phyloP scores from a whole-genome alignment of 2,888 invertebrate genomes.

The Diaphora mendica region DNA sequence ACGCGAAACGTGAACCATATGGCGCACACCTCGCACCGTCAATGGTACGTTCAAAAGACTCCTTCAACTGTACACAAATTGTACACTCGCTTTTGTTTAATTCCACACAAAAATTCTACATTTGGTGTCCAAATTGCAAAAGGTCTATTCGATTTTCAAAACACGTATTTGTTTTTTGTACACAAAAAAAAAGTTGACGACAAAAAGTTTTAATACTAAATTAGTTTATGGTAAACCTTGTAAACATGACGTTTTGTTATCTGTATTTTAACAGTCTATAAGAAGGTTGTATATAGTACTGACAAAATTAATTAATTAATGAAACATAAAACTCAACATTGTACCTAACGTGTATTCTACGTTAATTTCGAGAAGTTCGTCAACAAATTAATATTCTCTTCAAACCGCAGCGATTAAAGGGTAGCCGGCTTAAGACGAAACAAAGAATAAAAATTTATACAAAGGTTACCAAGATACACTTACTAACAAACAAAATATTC shows the following conservation, averaged over 20 bases:
- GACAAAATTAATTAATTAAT: background rate
- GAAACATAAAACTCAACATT: conserved; percentile 9
- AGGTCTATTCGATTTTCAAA: background rate
- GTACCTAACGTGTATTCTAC: conserved; percentile 3
- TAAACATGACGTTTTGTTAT: background rate
- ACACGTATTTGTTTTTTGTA: background rate
- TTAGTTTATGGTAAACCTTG: background rate
- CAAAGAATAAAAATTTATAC: conserved; percentile 8
- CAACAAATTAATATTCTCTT: conserved; percentile 25
- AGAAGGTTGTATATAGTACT: background rate
- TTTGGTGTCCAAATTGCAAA: conserved; percentile 7
- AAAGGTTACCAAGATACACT: background rate
- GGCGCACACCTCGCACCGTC: conserved; percentile 54
- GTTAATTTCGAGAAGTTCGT: conserved; percentile 12
- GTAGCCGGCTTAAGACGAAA: conserved; percentile 12
- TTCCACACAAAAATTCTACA: conserved; percentile 13
- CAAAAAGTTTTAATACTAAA: background rate
- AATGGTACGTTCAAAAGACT: conserved; percentile 54
- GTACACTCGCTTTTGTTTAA: conserved; percentile 29
- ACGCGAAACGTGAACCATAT: conserved; percentile 69
- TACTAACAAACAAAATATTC: background rate
- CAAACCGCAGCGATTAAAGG: conserved; percentile 21
- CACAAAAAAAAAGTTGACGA: background rate
- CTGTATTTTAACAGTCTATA: background rate
- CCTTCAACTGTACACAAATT: conserved; percentile 25